phyloP scores from a whole-genome alignment of 23 tunicate species.

The Ciona savignyi region DNA sequence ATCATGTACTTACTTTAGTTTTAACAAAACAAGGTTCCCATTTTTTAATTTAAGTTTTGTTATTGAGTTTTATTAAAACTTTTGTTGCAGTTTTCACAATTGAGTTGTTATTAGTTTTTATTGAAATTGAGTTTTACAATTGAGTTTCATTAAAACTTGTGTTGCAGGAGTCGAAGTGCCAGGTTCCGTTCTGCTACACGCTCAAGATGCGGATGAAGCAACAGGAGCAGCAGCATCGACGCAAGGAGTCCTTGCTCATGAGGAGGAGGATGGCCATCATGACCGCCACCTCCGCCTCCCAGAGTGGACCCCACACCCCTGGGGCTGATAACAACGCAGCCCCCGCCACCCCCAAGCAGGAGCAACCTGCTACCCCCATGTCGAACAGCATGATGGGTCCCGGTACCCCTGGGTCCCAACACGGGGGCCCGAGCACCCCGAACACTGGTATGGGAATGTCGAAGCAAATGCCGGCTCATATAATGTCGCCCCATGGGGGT shows the following conservation, averaged over 20 bases:
- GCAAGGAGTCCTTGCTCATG: constrained; percentile 56
- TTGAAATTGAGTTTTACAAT: no score
- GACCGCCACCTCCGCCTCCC: constrained; percentile 12
- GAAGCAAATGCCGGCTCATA: constrained; percentile 6
- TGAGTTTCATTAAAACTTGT: no score
- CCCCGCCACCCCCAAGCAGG: constrained; percentile 35
- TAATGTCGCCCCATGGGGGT: constrained; percentile 41
- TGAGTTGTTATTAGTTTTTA: no score
- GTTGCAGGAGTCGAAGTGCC: constrained; percentile 87
- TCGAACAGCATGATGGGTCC: constrained; percentile 15
- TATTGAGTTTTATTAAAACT: no score
- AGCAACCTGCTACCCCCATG: constrained; percentile 44
- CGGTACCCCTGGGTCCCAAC: constrained; percentile 41
- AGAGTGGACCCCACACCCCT: constrained; percentile 38
- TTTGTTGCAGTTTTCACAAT: no score
- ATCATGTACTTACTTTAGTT: no score
- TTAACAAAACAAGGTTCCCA: no score
- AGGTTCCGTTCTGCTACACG: constrained; percentile 73
- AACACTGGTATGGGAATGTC: constrained; percentile 13
- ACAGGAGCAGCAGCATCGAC: constrained; percentile 69
- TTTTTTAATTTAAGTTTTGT: no score
- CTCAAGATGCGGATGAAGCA: constrained; percentile 63
- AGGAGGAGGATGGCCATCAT: constrained; percentile 76
- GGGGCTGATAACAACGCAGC: constrained; percentile 17
- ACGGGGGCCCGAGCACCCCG: constrained; percentile 34